Conservation (phyloP, 2,888 invertebrate species). For the Troides oblongomaculatus region DNA sequence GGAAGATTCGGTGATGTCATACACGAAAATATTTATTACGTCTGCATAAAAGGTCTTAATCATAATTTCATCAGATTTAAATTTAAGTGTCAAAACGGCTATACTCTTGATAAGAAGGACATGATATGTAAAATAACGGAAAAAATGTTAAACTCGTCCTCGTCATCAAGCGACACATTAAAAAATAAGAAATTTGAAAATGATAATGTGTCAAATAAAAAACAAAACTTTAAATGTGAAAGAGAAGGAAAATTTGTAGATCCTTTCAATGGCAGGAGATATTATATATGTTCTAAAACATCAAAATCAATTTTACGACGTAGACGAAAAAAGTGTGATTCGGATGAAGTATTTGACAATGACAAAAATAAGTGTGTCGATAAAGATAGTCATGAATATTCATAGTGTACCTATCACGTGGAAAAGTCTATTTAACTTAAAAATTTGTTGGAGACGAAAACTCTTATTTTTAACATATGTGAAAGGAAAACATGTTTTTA, state of each 20-base stretch:
- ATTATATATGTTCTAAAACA: conserved; percentile 64
- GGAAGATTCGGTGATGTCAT: conserved; percentile 64
- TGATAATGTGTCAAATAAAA: conserved; percentile 29
- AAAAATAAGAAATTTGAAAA: conserved; percentile 29
- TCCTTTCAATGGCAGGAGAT: conserved; percentile 62
- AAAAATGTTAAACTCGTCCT: conserved; percentile 33
- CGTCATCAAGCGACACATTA: conserved; percentile 38
- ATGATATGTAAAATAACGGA: conserved; percentile 49
- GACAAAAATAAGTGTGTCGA: conserved; percentile 59
- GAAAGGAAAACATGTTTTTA: conserved; percentile 7
- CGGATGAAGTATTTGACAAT: conserved; percentile 64
- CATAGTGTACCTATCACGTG: conserved; percentile 10
- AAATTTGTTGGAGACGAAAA: conserved; percentile 14
- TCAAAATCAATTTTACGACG: conserved; percentile 49
- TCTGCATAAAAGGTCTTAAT: conserved; percentile 56
- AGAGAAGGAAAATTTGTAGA: conserved; percentile 61
- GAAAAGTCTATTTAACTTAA: not conserved
- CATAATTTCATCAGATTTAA: conserved; percentile 55
- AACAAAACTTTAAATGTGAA: conserved; percentile 49
- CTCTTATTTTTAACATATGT: not conserved
- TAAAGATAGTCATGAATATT: conserved; percentile 56
- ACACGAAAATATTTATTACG: conserved; percentile 63
- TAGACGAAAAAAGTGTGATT: conserved; percentile 63
- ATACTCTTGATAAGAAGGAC: conserved; percentile 53
- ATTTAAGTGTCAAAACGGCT: conserved; percentile 61